These are phyloP conservation scores for Aselliscus stoliczkanus DNA, from an alignment of 2,797 vertebrate genomes.

Conservation along the genomic window DNA sequence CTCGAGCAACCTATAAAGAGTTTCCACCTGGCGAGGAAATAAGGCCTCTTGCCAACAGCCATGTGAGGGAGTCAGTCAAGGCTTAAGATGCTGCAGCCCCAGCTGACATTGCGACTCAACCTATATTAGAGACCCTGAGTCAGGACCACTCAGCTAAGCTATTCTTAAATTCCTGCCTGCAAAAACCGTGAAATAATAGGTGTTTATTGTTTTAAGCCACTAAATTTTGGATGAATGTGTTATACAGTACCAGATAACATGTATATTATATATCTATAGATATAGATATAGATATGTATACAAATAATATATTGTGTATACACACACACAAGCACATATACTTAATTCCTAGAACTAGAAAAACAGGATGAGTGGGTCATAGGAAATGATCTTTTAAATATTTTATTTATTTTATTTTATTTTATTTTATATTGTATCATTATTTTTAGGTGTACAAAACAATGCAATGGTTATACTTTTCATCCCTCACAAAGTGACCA, in stretches of 20 bases:
- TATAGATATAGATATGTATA: neutral
- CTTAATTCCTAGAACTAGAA: neutral
- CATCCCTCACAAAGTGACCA: too few species aligned
- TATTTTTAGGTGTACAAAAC: too few species aligned
- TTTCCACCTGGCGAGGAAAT: accelerated
- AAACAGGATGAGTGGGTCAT: neutral
- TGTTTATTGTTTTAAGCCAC: neutral
- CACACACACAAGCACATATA: neutral
- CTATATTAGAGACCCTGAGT: neutral
- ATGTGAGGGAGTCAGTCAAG: neutral
- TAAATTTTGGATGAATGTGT: neutral
- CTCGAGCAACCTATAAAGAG: neutral
- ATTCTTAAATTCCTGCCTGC: neutral
- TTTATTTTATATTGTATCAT: too few species aligned
- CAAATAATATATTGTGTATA: too few species aligned
- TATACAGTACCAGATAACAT: neutral
- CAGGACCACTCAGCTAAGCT: neutral
- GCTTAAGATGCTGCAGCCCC: neutral
- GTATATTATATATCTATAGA: neutral
- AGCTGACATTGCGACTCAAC: neutral
- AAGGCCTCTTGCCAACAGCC: neutral
- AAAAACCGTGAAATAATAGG: neutral
- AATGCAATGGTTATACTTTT: too few species aligned
- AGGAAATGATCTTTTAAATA: neutral
- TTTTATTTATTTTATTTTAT: too few species aligned